Evolutionary conservation across 2,888 invertebrate species (phyloP), one percentile per base, ranked within the genome.

Genomic region (Hemithea aestivaria): DNA sequence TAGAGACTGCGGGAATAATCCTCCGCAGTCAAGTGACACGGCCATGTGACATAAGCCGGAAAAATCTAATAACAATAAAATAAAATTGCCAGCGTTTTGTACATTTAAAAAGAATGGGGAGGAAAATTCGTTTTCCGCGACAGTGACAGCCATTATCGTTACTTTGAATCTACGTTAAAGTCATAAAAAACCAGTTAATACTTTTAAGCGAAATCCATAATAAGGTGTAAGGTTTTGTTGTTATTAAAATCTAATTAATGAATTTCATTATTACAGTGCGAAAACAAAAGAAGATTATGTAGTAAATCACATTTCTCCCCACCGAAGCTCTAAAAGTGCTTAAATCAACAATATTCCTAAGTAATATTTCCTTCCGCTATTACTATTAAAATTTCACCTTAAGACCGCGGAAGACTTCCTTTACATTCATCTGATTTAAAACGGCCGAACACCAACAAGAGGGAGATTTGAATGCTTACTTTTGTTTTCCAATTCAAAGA

Each of bases 31-130:
- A 32, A 65, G 75, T 76, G 79, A 79, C 83, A 73, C 65, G 66
- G 69, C 71, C 63, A 75, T 74, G 82, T 84, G 87, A 87, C 87
- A 80, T 84, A 84, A 87, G 72, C 85, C 82, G 82, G 81, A 83
- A 87, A 84, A 87, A 83, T 85, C 83, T 85, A 83, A 87, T 87
- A 85, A 85, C 87, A 87, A 85, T 87, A 87, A 87, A 87, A 85
- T 82, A 83, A 79, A 85, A 87, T 87, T 87, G 87, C 84, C 59
- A 66, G 70, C 76, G 77, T 80, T 85, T 84, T 85, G 84, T 81
- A 82, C 81, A 82, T 85, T 84, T 77, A 77, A 79, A 83, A 79
- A 81, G 75, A 69, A 79, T 65, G 76, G 81, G 83, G 80, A 77
- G 75, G 77, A 72, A 77, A 81, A 80, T 82, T 83, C 80, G 81